A percentile compares a stretch with the other conserved stretches of the same genome.
These are phyloP conservation scores for Pipa parva DNA, from an alignment of 2,113 vertebrate species.

Conservation along the genomic window DNA sequence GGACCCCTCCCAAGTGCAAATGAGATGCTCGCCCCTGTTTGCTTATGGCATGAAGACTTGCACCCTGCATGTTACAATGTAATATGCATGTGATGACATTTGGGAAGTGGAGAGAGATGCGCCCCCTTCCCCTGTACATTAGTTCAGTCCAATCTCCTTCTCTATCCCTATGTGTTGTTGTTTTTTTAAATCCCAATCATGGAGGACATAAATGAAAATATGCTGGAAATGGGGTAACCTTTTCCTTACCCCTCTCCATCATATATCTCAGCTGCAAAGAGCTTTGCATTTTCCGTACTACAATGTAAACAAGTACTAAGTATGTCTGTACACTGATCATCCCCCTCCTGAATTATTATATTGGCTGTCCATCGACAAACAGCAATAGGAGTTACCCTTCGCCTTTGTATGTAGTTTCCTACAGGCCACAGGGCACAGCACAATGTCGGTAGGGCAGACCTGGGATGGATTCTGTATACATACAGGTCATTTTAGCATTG, in stretches of 20 bases:
- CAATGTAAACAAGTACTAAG: constrained; percentile 27
- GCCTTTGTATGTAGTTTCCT: constrained; percentile 5
- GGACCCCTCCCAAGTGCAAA: constrained; percentile 38
- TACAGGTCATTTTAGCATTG: constrained; percentile 12
- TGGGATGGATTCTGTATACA: constrained; percentile 19
- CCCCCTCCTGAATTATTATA: background rate
- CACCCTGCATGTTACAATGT: constrained; percentile 42
- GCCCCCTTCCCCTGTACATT: constrained; percentile 5
- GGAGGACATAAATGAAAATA: background rate
- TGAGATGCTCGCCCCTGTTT: constrained; percentile 36
- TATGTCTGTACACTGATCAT: constrained; percentile 39
- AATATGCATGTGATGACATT: constrained; percentile 43
- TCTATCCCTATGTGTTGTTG: background rate
- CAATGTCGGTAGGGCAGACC: constrained; percentile 36
- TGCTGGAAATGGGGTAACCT: constrained; percentile 12
- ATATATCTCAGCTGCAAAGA: constrained; percentile 26
- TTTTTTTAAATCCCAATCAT: background rate
- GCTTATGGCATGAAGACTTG: constrained; percentile 42
- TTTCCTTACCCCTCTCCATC: background rate
- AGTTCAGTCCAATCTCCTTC: background rate
- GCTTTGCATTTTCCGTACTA: constrained; percentile 31
- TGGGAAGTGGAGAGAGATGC: constrained; percentile 28
- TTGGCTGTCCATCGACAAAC: constrained; percentile 33
- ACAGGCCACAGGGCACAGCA: constrained; percentile 35
- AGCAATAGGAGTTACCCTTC: constrained; percentile 36